Percentiles rank a stretch among this genome's conserved stretches.
These are phyloP conservation scores for Euzophera pinguis DNA, from an alignment of 2,888 invertebrate species.

Conservation along the genomic window DNA sequence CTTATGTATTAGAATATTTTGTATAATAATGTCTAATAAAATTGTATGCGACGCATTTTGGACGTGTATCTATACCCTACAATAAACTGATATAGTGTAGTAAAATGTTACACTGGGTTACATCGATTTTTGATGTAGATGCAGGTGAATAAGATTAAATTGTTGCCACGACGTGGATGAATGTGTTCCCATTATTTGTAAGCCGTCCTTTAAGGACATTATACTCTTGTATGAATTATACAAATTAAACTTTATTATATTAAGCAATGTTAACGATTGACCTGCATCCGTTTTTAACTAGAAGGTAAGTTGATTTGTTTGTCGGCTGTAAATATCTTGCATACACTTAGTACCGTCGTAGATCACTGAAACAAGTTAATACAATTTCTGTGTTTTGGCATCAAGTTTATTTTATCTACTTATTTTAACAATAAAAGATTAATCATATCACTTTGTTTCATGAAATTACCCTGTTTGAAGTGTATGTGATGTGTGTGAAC, in stretches of 20 bases:
- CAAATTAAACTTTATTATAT: slow-evolving; percentile 39
- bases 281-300: slow-evolving; percentile 63
- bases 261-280: slow-evolving; percentile 64
- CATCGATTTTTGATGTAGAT: slow-evolving; percentile 43
- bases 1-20: slow-evolving; percentile 44
- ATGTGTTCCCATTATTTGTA: slow-evolving; percentile 59
- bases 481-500: no score
- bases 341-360: slow-evolving; percentile 60
- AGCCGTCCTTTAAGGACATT: slow-evolving; percentile 51
- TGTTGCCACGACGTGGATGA: slow-evolving; percentile 51
- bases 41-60: slow-evolving; percentile 48
- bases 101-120: slow-evolving; percentile 43
- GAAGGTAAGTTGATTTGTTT: slow-evolving; percentile 61
- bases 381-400: slow-evolving; percentile 73
- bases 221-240: slow-evolving; percentile 40
- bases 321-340: slow-evolving; percentile 74
- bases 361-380: slow-evolving; percentile 68
- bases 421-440: slow-evolving; percentile 77
- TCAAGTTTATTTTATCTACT: slow-evolving; percentile 79
- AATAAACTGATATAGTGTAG: slow-evolving; percentile 49
- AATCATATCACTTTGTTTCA: slow-evolving; percentile 45
- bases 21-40: slow-evolving; percentile 42
- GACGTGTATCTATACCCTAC: slow-evolving; percentile 44
- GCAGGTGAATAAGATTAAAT: slow-evolving; percentile 71
- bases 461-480: slow-evolving; percentile 12